Evolutionary conservation across 2,797 vertebrate species (phyloP).

Genomic region (Anguilla anguilla): DNA sequence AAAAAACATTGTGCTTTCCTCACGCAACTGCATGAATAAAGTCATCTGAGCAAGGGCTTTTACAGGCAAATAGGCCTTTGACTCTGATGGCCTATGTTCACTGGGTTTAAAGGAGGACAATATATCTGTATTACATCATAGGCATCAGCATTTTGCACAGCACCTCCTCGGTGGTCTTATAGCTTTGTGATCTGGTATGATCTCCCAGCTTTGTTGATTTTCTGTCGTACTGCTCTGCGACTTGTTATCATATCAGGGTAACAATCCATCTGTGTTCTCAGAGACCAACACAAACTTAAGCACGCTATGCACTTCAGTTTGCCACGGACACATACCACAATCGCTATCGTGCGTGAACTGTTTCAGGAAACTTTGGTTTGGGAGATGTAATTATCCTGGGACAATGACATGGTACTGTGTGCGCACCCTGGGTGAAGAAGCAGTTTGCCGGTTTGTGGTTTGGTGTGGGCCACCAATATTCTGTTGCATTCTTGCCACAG

Average conservation of each 20-base stretch:
- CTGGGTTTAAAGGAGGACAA: background rate
- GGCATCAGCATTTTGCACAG: background rate
- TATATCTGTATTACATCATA: background rate
- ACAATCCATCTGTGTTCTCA: background rate
- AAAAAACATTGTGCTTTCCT: background rate
- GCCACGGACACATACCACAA: background rate
- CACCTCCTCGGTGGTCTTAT: background rate
- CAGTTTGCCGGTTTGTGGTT: background rate
- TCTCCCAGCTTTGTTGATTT: background rate
- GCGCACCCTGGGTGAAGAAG: background rate
- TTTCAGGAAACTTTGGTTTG: background rate
- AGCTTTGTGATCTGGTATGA: background rate
- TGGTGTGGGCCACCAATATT: background rate
- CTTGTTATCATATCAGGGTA: background rate
- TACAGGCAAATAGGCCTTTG: background rate
- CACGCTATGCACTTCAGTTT: background rate
- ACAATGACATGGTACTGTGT: background rate
- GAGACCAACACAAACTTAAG: background rate
- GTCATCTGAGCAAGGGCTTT: background rate
- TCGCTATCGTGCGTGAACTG: background rate
- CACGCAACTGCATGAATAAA: too few relatives aligned
- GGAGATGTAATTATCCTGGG: background rate
- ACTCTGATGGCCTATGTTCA: background rate
- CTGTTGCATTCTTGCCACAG: slow-evolving; percentile 50
- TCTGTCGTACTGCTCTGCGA: background rate